Conservation (phyloP, 2,113 vertebrate species). For the Promerops cafer region DNA sequence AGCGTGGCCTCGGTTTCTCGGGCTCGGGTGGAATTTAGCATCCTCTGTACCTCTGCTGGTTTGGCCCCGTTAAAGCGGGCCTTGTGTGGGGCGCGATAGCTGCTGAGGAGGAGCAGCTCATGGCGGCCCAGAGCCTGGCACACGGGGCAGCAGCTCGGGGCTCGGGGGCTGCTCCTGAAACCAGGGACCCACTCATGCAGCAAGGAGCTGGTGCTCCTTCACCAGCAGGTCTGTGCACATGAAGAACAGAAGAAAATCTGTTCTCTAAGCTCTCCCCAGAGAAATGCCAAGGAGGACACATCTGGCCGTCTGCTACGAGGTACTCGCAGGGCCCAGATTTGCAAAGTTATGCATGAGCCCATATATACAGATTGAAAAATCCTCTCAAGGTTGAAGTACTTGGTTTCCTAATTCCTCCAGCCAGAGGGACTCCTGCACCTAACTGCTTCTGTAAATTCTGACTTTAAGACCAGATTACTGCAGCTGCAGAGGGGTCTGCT, state of each 20-base stretch:
- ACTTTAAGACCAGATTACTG: background rate
- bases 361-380: background rate
- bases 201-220: background rate
- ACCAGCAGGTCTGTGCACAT: background rate
- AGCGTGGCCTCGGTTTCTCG: background rate
- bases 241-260: background rate
- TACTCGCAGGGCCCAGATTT: background rate
- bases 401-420: background rate
- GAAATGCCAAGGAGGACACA: background rate
- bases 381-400: background rate
- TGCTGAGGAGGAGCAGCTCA: rapidly evolving
- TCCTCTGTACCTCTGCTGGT: background rate
- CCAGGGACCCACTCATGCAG: too few relatives aligned
- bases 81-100: background rate
- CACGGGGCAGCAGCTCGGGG: background rate
- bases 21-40: background rate
- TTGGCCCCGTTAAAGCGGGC: rapidly evolving
- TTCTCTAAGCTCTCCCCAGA: background rate
- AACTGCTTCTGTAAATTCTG: background rate
- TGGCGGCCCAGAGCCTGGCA: background rate
- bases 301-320: rapidly evolving
- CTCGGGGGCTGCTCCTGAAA: background rate
- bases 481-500: background rate
- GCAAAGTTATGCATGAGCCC: background rate
- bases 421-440: background rate